phyloP scores from a whole-genome alignment of 2,797 vertebrate species.

The Alauda arvensis region DNA sequence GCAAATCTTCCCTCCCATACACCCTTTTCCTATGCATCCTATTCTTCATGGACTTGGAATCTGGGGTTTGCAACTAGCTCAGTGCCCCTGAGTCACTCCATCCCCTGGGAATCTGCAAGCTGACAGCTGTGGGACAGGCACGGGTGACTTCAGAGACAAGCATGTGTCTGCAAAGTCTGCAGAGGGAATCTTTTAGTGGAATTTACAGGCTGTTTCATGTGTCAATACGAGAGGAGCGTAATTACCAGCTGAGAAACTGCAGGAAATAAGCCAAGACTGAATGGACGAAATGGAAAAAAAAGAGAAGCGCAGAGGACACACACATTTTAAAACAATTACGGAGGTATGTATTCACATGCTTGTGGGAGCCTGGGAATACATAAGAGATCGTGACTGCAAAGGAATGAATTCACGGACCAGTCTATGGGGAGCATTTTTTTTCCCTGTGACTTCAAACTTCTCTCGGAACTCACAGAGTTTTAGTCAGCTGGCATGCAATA shows the following conservation, averaged over 20 bases:
- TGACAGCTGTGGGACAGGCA: background rate
- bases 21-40: background rate
- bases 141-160: background rate
- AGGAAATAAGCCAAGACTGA: constrained; percentile 54
- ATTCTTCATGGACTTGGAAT: background rate
- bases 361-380: constrained; percentile 31
- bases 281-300: constrained; percentile 35
- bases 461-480: constrained; percentile 39
- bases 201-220: constrained; percentile 15
- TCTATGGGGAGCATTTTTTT: constrained; percentile 50
- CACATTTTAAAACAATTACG: constrained; percentile 50
- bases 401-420: constrained; percentile 38
- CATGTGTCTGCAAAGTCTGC: background rate
- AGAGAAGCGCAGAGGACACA: constrained; percentile 20
- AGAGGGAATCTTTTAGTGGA: constrained; percentile 23
- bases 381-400: constrained; percentile 38
- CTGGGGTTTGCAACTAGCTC: background rate
- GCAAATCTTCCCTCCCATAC: accelerated
- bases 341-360: constrained; percentile 45
- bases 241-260: constrained; percentile 44
- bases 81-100: background rate
- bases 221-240: background rate
- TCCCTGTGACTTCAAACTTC: constrained; percentile 62
- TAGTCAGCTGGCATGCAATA: constrained; percentile 61
- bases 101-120: background rate